Conservation (phyloP, 2,113 vertebrate genomes). For the Petrocephalus zakoni region DNA sequence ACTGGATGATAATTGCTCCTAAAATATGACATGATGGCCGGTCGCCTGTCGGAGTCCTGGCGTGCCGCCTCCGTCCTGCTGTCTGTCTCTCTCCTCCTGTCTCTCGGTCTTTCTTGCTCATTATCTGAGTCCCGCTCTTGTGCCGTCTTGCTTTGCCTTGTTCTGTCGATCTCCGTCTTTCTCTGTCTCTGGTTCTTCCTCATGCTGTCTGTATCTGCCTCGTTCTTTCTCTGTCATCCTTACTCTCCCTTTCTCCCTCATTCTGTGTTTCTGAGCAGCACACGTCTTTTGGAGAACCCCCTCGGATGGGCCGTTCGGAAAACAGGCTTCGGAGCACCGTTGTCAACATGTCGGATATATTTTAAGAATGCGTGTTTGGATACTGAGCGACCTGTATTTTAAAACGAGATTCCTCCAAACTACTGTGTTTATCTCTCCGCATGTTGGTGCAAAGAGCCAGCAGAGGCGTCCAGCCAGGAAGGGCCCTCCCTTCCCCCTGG, state of each 20-base stretch:
- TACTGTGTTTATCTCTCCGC: neutral
- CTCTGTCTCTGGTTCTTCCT: conserved; percentile 47
- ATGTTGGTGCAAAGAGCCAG: neutral
- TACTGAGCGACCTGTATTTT: neutral
- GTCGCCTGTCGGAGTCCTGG: conserved; percentile 36
- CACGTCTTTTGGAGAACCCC: neutral
- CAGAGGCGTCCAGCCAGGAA: conserved; percentile 14
- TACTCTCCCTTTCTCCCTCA: neutral
- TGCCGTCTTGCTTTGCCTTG: neutral
- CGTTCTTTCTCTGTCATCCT: neutral
- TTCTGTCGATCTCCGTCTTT: neutral
- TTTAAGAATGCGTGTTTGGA: neutral
- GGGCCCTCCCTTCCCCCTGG: neutral
- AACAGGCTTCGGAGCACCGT: neutral
- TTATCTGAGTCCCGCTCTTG: neutral
- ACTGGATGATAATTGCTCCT: conserved; percentile 80
- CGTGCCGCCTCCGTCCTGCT: conserved; percentile 14
- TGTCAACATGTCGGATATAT: neutral
- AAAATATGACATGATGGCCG: conserved; percentile 83
- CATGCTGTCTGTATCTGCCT: neutral
- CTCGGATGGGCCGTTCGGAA: neutral
- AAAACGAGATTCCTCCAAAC: neutral
- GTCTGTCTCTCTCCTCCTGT: neutral
- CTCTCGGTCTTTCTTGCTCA: neutral
- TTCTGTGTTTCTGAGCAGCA: neutral